These are phyloP conservation scores for Prochilodus magdalenae DNA, from an alignment of 2,113 vertebrate genomes.

Conservation along the genomic window DNA sequence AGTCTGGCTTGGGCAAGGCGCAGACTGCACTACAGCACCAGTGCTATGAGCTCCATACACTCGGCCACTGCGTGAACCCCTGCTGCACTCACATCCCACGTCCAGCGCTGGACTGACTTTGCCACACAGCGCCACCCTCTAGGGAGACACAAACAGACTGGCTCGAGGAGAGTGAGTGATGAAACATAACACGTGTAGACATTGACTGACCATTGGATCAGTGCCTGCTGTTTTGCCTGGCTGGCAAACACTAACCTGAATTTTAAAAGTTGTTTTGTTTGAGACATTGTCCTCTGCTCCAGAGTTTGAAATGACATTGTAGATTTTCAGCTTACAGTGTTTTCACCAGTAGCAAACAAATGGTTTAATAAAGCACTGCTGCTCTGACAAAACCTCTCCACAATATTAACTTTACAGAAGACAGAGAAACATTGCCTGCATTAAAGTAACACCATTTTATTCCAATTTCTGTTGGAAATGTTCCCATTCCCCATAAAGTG, in stretches of 20 bases:
- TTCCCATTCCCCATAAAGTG: no score
- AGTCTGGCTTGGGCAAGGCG: conserved; percentile 5
- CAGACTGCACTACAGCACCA: background rate
- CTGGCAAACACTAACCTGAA: conserved; percentile 64
- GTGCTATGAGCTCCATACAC: background rate
- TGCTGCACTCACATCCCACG: conserved; percentile 34
- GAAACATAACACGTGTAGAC: conserved; percentile 34
- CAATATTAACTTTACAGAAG: background rate
- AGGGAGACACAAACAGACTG: conserved; percentile 28
- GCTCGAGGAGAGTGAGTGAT: conserved; percentile 9
- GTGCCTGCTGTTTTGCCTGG: conserved; percentile 40
- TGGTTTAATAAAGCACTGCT: background rate
- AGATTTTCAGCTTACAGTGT: background rate
- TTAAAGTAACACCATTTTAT: no score
- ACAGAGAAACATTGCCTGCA: no score
- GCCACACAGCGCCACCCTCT: conserved; percentile 31
- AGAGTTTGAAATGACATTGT: background rate
- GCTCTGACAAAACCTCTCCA: background rate
- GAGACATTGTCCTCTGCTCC: background rate
- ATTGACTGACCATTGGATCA: conserved; percentile 21
- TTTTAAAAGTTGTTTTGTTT: background rate
- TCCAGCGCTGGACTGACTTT: conserved; percentile 26
- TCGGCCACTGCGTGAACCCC: conserved; percentile 25
- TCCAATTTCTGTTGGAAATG: no score
- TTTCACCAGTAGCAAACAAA: background rate